Evolutionary conservation across 2,888 invertebrate genomes (phyloP), one percentile per base, ranked within the genome.

Genomic region (Polymixis flavicincta): DNA sequence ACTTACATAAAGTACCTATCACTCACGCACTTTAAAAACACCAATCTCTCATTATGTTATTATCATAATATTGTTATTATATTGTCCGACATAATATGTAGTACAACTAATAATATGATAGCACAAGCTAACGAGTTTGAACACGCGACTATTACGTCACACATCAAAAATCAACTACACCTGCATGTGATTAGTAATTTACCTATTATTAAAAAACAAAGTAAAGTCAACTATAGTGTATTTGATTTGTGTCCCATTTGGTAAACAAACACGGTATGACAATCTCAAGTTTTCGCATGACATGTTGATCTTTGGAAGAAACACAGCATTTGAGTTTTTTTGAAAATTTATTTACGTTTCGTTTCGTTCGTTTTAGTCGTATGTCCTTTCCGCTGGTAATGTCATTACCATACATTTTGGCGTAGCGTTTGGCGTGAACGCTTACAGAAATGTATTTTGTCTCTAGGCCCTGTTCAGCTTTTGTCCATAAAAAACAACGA

Each of bases 91-190:
- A 60, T 78, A 82, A 61, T 70, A 60, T 54, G 37, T 68, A 67
- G 37, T 64, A 74, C 55, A 61, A 74, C 71, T 78, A 70, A 72
- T 70, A 81, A 67, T 52, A 74, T 76, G 81, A 84, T 48, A 80
- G 59, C 66, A 37, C 63, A 45, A 48, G 57, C 64, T 75, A 78
- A 74, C 69, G 83, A 72, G 71, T 19, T 45, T n/a, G 32, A 65
- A 68, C 83, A 83, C 85, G 83, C 83, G 71, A 85, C 69, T 45
- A 13, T 85, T 42, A 65, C 78, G 82, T 77, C 78, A 71, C 55
- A 65, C 69, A 66, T 71, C 37, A 65, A 82, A 85, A 78, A 75
- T 71, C 64, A 77, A 76, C 74, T 69, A 67, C 73, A 75, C 79
- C 65, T 76, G 76, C 71, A 64, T 50, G 50, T 76, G 63, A 54